Base-by-base conservation (phyloP, 2,888 invertebrate genomes). In the Amblyjoppa fuscipennis region DNA sequence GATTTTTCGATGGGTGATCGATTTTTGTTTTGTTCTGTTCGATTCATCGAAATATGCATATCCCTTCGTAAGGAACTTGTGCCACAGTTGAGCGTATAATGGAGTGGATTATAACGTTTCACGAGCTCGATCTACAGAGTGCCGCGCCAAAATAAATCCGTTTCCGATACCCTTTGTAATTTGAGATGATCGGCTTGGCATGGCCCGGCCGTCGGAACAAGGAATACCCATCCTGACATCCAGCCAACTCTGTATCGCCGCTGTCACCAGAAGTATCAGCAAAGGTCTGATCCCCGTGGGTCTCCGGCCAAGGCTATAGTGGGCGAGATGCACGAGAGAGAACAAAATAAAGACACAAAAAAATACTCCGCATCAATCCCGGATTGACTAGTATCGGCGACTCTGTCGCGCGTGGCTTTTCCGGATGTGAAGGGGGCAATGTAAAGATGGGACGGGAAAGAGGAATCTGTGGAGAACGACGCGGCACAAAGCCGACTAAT, bases 81-180 rank as follows among this genome's bases (percentile, higher is more conserved):
- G 56, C n/a, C 70, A 45, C 7, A 5, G 34, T 70, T 34, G 28
- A 71, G 66, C 71, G 51, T n/a, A 45, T 49, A 56, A 76, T 75
- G 28, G 68, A 73, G 31, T 3, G 73, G 64, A 56, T 34, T 51
- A 76, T 66, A 51, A 20, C 28, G 45, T 38, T 34, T 59, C 56
- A 11, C 9, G 64, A 49, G 64, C 38, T n/a, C 11, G 53, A 38
- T 25, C 38, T 11, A 28, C 69, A 64, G 51, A 81, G 87, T 78
- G 87, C 84, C 87, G 91, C 88, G 90, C 73, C 87, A 89, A 91
- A 89, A 91, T 91, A 93, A 93, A 93, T 93, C 93, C 93, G 91
- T 91, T 93, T 92, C 90, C 92, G 91, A 93, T 94, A 93, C 93
- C 93, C 93, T 93, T 94, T 93, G 94, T 94, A 93, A 94, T 94